These are phyloP conservation scores for Drosophila tristis DNA, from an alignment of 1,140 invertebrate species.

Conservation along the genomic window DNA sequence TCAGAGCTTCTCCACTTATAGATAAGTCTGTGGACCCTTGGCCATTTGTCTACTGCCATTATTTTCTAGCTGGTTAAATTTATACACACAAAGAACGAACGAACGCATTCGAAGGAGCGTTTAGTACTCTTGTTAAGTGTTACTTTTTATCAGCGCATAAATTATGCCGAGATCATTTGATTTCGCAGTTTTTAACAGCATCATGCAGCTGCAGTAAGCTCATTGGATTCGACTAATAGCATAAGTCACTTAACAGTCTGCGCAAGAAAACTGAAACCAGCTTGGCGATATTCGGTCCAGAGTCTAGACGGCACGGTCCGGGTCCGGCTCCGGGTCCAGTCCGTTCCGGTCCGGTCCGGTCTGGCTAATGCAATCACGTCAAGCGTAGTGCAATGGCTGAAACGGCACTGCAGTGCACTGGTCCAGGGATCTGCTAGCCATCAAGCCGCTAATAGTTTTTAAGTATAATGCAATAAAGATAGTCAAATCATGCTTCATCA, in stretches of 20 bases:
- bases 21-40: neutral
- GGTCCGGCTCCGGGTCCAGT: neutral
- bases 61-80: conserved; percentile 82
- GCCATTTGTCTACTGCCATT: conserved; percentile 76
- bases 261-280: conserved; percentile 43
- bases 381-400: conserved; percentile 5
- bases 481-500: conserved; percentile 82
- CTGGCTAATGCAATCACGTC: conserved; percentile 36
- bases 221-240: conserved; percentile 42
- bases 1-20: too few species aligned
- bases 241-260: conserved; percentile 57
- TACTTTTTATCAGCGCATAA: conserved; percentile 53
- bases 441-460: conserved; percentile 76
- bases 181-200: conserved; percentile 37
- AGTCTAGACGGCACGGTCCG: neutral
- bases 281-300: conserved; percentile 27
- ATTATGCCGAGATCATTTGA: conserved; percentile 45
- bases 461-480: conserved; percentile 83
- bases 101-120: conserved; percentile 69
- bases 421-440: conserved; percentile 4
- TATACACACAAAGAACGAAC: conserved; percentile 48
- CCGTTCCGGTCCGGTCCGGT: neutral
- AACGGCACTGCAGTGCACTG: neutral
- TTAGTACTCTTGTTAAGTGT: conserved; percentile 39
- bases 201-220: conserved; percentile 44